Conservation (phyloP, 2,888 invertebrate genomes). For the Sinodicranocentrus sp. region DNA sequence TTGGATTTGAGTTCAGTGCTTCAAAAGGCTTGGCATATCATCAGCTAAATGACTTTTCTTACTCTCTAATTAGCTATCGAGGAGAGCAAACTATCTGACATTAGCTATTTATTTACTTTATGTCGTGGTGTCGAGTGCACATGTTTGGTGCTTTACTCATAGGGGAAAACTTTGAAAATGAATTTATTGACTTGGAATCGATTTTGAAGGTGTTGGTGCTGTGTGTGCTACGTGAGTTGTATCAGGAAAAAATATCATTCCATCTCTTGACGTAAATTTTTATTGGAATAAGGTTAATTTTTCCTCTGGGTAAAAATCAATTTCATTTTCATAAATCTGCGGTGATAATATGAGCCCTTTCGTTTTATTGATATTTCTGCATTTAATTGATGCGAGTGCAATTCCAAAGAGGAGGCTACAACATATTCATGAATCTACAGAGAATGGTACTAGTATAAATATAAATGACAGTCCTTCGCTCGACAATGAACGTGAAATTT, state of each 20-base stretch:
- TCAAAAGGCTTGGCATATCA: neutral
- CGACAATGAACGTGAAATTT: too few species aligned
- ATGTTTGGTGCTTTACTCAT: neutral
- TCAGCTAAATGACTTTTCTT: neutral
- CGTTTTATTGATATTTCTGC: constrained; percentile 56
- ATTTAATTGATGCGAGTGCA: constrained; percentile 50
- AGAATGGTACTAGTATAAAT: neutral
- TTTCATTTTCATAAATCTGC: neutral
- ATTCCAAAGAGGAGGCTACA: constrained; percentile 29
- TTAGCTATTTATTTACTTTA: neutral
- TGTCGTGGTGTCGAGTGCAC: neutral
- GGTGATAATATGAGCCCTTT: constrained; percentile 59
- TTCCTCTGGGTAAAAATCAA: neutral
- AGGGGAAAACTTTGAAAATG: neutral
- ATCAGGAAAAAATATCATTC: neutral
- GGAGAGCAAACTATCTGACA: neutral
- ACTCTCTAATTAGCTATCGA: neutral
- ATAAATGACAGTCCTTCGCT: neutral
- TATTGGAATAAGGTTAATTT: neutral
- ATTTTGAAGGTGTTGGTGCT: neutral
- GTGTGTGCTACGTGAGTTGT: neutral
- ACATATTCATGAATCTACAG: neutral
- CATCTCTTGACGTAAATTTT: neutral
- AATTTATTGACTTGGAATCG: neutral
- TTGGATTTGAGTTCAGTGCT: neutral